A percentile compares a stretch with the other conserved stretches of the same genome.
These are phyloP conservation scores for Cryptotermes secundus DNA, from an alignment of 1,140 invertebrate species.

Conservation along the genomic window DNA sequence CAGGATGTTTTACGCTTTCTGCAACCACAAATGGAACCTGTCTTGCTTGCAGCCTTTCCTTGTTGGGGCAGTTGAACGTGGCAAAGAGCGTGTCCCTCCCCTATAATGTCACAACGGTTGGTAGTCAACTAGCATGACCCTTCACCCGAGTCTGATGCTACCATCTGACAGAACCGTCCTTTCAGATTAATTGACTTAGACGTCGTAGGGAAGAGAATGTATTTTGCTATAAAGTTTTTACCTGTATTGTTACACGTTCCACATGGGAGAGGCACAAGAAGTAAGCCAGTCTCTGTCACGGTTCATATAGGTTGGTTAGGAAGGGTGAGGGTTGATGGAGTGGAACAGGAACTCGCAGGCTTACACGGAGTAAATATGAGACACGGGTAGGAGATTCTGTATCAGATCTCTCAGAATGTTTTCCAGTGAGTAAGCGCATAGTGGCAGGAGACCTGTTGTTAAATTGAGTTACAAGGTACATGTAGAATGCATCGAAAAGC, in stretches of 20 bases:
- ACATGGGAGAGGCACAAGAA: not conserved
- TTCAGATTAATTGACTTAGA: slow-evolving; percentile 13
- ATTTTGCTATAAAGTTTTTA: slow-evolving; percentile 7
- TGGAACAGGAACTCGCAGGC: not conserved
- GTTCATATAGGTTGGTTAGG: not conserved
- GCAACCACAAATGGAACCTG: not conserved
- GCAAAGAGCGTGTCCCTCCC: not conserved
- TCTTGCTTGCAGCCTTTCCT: not conserved
- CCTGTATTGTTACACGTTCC: not conserved
- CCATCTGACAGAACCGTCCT: not conserved
- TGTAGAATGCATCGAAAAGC: too few species aligned
- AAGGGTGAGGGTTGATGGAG: not conserved
- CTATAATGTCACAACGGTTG: not conserved
- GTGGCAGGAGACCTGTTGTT: too few species aligned
- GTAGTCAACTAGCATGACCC: slow-evolving; percentile 3
- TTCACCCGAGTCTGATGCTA: not conserved
- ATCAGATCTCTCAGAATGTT: too few species aligned
- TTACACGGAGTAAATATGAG: not conserved
- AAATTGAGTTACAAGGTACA: too few species aligned
- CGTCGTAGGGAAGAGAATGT: not conserved
- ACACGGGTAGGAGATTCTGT: not conserved
- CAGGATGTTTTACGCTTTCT: not conserved
- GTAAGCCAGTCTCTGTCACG: not conserved
- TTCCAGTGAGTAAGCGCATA: too few species aligned
- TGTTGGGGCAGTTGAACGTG: not conserved